A percentile compares a stretch with the other conserved stretches of the same genome.
phyloP scores from a whole-genome alignment of 2,797 vertebrate species.

The Tamandua tetradactyla region DNA sequence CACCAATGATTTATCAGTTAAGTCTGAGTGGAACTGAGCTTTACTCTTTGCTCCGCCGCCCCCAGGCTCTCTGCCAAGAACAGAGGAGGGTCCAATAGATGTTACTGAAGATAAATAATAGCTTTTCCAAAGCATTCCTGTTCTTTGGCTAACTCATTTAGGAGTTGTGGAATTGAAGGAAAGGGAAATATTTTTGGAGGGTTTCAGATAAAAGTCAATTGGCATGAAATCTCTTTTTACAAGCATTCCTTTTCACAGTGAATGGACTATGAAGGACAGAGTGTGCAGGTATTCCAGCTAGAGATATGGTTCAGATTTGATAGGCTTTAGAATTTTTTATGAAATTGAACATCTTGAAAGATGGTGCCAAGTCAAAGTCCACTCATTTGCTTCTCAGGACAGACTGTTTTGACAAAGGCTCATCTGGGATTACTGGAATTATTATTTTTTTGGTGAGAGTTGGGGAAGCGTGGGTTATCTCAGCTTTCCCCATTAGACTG shows the following conservation, averaged over 20 bases:
- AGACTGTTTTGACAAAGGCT: background rate
- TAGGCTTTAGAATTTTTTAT: background rate
- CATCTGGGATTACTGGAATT: background rate
- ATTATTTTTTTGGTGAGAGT: background rate
- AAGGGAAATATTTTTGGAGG: background rate
- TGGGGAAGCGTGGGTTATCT: background rate
- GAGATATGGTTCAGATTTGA: background rate
- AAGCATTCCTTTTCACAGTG: background rate
- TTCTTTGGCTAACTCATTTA: background rate
- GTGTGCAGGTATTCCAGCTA: too few species aligned
- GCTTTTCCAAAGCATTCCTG: background rate
- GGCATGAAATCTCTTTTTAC: background rate
- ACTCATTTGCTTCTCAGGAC: background rate
- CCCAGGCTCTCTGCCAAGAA: background rate
- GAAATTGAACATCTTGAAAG: background rate
- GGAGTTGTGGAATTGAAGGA: background rate
- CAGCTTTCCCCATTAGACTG: background rate
- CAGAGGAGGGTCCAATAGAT: background rate
- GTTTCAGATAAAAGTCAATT: background rate
- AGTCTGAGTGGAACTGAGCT: background rate
- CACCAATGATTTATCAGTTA: conserved; percentile 11
- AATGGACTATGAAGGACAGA: background rate
- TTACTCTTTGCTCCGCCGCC: conserved; percentile 37
- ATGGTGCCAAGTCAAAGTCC: background rate
- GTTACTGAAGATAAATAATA: background rate